Evolutionary conservation across 2,888 invertebrate genomes (phyloP), one percentile per base, ranked within the genome.

Genomic region (Diarsia dahlii): DNA sequence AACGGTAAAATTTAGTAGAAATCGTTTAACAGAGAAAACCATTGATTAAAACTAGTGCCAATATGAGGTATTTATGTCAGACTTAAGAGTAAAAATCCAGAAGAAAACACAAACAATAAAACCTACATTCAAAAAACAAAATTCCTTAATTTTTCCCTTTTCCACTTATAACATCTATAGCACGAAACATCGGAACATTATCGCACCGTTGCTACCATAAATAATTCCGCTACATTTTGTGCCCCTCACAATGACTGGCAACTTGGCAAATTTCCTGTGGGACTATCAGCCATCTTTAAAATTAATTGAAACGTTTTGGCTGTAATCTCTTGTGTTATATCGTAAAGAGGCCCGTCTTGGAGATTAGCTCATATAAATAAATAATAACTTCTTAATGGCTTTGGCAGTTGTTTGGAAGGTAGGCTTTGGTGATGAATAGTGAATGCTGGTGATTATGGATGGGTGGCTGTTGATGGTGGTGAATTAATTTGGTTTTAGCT

Each of bases 301-400:
- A 91, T 92, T 92, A 91, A 92, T 91, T 91, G 91, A 89, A 90
- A 85, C 91, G 87, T 91, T 92, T 91, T 83, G 89, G 85, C 81
- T 84, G 81, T 88, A 90, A 90, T 89, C 88, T 87, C 84, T 87
- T 84, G 88, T 89, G 84, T 88, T 88, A 84, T 83, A 87, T 82
- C 84, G 88, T 87, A 82, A 87, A 81, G 78, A 87, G 88, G 73
- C 85, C 81, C 83, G 83, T 87, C 85, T 88, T 87, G 79, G 72
- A 88, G 87, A 88, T 87, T 86, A 87, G 78, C 80, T 77, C 85
- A 87, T 85, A 85, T 88, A 85, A 88, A 88, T 88, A 88, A 88
- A 84, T 88, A 88, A 88, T 88, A 87, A 78, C 82, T 76, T 78
- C 74, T 68, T 88, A 81, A 87, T 84, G 70, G 79, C 78, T 88